phyloP scores from a whole-genome alignment of 2,113 vertebrate species.

The Nothoprocta perdicaria region DNA sequence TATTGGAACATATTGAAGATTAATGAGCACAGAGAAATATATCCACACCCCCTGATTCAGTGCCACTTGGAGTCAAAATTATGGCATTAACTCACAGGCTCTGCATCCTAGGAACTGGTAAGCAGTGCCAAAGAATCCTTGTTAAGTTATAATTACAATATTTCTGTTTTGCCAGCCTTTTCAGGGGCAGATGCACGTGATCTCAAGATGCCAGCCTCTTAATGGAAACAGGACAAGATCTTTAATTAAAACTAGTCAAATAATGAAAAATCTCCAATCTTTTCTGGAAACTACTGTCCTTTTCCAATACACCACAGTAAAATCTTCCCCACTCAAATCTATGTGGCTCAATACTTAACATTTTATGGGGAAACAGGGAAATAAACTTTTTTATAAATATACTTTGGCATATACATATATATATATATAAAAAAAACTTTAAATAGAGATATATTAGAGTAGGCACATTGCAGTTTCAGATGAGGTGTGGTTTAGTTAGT shows the following conservation, averaged over 20 bases:
- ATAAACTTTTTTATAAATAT: not conserved
- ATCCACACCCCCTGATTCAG: not conserved
- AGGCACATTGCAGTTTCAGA: not conserved
- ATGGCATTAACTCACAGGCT: constrained; percentile 36
- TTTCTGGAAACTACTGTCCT: not conserved
- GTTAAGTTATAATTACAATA: constrained; percentile 28
- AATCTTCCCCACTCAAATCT: not conserved
- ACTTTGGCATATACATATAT: not conserved
- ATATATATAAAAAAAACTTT: not conserved
- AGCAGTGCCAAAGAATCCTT: constrained; percentile 36
- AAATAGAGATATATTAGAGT: not conserved
- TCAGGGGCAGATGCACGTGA: not conserved
- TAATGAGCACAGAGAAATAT: constrained; percentile 1
- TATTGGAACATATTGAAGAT: not conserved
- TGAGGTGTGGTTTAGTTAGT: not conserved
- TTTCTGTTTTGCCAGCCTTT: constrained; percentile 60
- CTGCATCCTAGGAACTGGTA: not conserved
- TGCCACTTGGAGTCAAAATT: constrained; percentile 30
- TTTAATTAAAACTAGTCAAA: constrained; percentile 38
- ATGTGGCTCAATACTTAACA: not conserved
- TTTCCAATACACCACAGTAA: not conserved
- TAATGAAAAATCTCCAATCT: constrained; percentile 16
- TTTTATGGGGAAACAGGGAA: constrained; percentile 14
- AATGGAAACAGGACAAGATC: not conserved
- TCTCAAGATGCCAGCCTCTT: constrained; percentile 25